These are phyloP conservation scores for Lasioglossum leucozonium DNA, from an alignment of 2,888 invertebrate genomes.

Conservation along the genomic window DNA sequence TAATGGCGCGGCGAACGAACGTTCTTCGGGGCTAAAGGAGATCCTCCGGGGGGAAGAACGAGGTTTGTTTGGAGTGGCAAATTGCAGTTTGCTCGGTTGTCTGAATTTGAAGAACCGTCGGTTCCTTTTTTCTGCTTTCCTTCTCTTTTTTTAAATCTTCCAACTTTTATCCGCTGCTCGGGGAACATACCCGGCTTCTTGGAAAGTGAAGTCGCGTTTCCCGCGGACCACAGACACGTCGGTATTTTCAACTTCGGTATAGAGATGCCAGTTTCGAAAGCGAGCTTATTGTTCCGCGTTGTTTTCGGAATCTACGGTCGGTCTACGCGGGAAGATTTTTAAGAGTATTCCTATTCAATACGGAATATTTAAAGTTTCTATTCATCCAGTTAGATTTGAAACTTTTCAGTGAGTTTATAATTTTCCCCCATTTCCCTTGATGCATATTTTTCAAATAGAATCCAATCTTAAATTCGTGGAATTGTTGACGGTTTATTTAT, in stretches of 20 bases:
- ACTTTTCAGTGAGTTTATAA: neutral
- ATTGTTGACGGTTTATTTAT: neutral
- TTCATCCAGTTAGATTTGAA: too few species aligned
- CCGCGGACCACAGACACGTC: neutral
- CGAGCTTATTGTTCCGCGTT: neutral
- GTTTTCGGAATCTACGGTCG: neutral
- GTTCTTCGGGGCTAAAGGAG: neutral
- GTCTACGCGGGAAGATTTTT: neutral
- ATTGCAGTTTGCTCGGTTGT: neutral
- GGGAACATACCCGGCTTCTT: neutral
- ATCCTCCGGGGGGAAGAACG: neutral
- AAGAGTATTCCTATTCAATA: neutral
- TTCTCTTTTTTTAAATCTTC: neutral
- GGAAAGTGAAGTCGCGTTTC: neutral
- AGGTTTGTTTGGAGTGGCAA: conserved; percentile 12
- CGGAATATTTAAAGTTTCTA: neutral
- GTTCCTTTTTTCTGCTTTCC: neutral
- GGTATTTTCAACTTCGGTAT: neutral
- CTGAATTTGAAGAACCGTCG: neutral
- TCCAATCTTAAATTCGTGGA: neutral
- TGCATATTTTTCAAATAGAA: neutral
- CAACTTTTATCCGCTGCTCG: neutral
- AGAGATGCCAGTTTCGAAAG: neutral
- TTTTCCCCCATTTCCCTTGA: too few species aligned
- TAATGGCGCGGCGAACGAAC: neutral